Evolutionary conservation across 1,140 invertebrate genomes (phyloP), one percentile per base, ranked within the genome.

Genomic region (Drosophila orosa): DNA sequence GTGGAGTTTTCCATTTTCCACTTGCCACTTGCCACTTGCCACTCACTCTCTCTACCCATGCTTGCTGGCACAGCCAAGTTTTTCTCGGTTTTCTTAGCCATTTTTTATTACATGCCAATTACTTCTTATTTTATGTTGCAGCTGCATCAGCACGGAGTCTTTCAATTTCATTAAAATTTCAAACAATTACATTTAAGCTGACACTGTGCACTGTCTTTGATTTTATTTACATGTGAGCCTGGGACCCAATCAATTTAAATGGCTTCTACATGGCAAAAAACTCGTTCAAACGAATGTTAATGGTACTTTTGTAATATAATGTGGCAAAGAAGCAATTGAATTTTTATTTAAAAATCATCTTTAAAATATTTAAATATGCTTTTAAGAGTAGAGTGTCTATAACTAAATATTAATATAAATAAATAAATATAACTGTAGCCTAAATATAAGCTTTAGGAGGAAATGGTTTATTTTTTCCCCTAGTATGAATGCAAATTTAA

Each of bases 71-170:
- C 15, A 3, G n/a, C 27, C 7, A 44, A 68, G 44, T 42, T 77
- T 47, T 39, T 45, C 37, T 69, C 19, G 22, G 57, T 63, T 74
- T 72, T 56, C 44, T 71, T 35, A 44, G 40, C 57, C 66, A 68
- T 83, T 87, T 71, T 78, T 82, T 78, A 84, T 75, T 80, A 62
- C 56, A 69, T 89, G 84, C 84, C 84, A 89, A 89, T 89, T 89
- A 89, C 84, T 89, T 87, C 73, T 87, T 80, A 83, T 87, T 62
- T 80, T 59, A 65, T 62, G 60, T 42, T 44, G 52, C 40, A 48
- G 52, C 63, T 74, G 71, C 80, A 69, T 50, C 42, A 52, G 63
- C 58, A 66, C 39, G 42, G 57, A 78, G 42, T 72, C 50, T 54
- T 87, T 74, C 80, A 89, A 89, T 83, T 87, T 87, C 84, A 87